Conservation (phyloP, 1,140 invertebrate species). For the Drosophila lacertosa region DNA sequence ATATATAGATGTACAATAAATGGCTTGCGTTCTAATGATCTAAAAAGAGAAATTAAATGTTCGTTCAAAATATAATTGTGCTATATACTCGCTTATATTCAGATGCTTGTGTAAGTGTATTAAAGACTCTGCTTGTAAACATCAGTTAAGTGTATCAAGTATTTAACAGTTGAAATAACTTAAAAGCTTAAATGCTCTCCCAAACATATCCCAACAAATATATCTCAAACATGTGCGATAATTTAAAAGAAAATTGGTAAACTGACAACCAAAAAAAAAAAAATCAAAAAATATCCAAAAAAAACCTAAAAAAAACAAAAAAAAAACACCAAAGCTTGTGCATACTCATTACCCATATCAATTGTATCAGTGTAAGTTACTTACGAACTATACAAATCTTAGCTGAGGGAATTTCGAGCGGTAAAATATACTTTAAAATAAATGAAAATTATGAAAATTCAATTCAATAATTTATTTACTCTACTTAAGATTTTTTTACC, state of each 20-base stretch:
- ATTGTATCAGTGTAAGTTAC: conserved; percentile 68
- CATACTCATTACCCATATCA: conserved; percentile 73
- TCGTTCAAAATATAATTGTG: conserved; percentile 69
- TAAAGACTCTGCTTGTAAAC: conserved; percentile 54
- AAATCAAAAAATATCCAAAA: not conserved
- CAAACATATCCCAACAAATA: conserved; percentile 64
- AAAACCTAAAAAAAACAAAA: not conserved
- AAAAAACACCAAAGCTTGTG: conserved; percentile 60
- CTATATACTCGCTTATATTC: conserved; percentile 74
- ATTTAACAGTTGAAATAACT: conserved; percentile 11
- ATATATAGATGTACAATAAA: conserved; percentile 49
- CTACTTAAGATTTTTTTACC: not conserved
- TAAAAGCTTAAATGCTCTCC: conserved; percentile 22
- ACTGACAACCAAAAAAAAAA: conserved; percentile 2
- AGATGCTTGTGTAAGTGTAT: conserved; percentile 56
- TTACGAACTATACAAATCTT: conserved; percentile 48
- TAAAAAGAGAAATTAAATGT: conserved; percentile 44
- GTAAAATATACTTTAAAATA: conserved; percentile 42
- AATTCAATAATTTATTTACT: not conserved
- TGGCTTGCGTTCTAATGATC: conserved; percentile 48
- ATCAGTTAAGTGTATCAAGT: not conserved
- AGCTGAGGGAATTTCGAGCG: conserved; percentile 58
- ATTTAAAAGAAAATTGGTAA: conserved; percentile 45
- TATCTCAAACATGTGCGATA: conserved; percentile 43
- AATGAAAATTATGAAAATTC: conserved; percentile 46